Evolutionary conservation across 1,140 invertebrate genomes (phyloP).

Genomic region (Rhagoletis zephyria): DNA sequence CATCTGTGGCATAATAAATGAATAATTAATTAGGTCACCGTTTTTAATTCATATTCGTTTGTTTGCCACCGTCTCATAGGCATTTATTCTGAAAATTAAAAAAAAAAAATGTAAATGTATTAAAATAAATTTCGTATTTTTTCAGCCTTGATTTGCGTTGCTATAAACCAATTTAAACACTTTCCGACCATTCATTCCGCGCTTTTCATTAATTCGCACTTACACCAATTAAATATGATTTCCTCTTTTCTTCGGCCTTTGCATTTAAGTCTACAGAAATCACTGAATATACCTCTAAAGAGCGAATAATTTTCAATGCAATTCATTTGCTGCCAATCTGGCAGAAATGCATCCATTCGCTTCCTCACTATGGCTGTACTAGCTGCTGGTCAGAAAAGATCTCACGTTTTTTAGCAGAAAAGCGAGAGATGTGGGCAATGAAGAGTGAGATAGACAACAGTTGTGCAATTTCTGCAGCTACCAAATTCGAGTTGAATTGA

Average conservation of each 20-base stretch:
- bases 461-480: too few species aligned
- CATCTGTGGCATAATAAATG: too few species aligned
- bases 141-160: not conserved
- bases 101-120: not conserved
- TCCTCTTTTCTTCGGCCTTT: not conserved
- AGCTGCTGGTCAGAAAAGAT: too few species aligned
- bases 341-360: not conserved
- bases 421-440: too few species aligned
- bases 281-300: not conserved
- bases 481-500: too few species aligned
- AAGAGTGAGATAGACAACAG: too few species aligned
- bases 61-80: too few species aligned
- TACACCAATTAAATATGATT: slow-evolving; percentile 51
- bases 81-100: not conserved
- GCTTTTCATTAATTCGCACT: slow-evolving; percentile 43
- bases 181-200: not conserved
- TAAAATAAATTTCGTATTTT: not conserved
- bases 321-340: slow-evolving; percentile 34
- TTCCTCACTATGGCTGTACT: too few species aligned
- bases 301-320: slow-evolving; percentile 42
- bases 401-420: too few species aligned
- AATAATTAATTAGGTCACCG: too few species aligned
- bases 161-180: slow-evolving; percentile 4
- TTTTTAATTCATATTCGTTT: not conserved
- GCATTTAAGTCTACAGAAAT: not conserved